Evolutionary conservation across 2,113 vertebrate species (phyloP), one percentile per base, ranked within the genome.

Genomic region (Chamaea fasciata): DNA sequence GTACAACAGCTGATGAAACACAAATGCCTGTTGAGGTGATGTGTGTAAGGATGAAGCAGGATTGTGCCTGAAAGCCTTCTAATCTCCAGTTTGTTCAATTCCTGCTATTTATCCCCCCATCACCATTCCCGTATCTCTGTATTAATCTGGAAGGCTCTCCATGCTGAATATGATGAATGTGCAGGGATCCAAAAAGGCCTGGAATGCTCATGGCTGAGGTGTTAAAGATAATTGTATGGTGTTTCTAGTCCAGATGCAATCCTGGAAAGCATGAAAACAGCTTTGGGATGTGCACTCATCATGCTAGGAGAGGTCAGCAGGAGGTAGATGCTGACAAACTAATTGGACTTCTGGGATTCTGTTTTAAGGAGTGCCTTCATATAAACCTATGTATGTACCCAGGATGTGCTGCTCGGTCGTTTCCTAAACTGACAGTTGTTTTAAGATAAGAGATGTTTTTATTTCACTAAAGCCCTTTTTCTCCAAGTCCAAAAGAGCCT

Each of bases 381-480:
- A 35, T 62, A 67, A 95, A 93, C 31, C 35, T 63, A 7, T 15
- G 28, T 70, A 19, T 4, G 0, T 47, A 81, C n/a, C 63, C 63
- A 86, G 86, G 39, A 67, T 52, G 56, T 80, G 84, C 78, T 91
- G 68, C 79, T 95, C 33, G 42, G 68, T 88, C 91, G 85, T 96
- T 96, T 96, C 79, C 64, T 90, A 86, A 91, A 88, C 94, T 92
- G 94, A 75, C 79, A 91, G 79, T 92, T 95, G 35, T 90, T 95
- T 91, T 62, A 94, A 95, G 89, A 87, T 92, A 84, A 95, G 74
- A 94, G 87, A 80, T 86, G 70, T 78, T 93, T 92, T 86, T 81
- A 55, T 95, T 97, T 95, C 76, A 60, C 56, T 24, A 37, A 91
- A 92, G 44, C 39, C 30, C 68, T 90, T 91, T 52, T 93, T 55